These are phyloP conservation scores for Stigmatopora nigra DNA, from an alignment of 2,113 vertebrate species.

Conservation along the genomic window DNA sequence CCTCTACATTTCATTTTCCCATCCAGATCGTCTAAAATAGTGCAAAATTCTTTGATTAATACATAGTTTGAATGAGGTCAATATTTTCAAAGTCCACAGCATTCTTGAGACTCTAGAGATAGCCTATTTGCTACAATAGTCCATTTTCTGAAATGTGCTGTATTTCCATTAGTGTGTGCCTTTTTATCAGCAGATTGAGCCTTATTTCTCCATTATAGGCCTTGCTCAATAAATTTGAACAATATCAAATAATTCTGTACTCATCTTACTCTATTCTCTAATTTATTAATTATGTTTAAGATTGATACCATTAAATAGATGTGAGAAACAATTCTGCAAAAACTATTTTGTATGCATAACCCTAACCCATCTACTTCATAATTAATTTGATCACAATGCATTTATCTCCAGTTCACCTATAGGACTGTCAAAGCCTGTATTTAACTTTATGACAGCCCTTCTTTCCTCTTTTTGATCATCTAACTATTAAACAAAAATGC, in stretches of 20 bases:
- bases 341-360: no score
- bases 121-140: no score
- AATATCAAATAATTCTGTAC: background rate
- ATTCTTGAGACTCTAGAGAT: background rate
- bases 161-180: no score
- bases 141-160: no score
- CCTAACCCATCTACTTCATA: background rate
- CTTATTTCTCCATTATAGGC: background rate
- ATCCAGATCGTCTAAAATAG: background rate
- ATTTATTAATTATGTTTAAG: no score
- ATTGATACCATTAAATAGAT: no score
- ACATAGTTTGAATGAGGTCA: no score
- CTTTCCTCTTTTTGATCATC: conserved; percentile 7
- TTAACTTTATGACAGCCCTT: conserved; percentile 8
- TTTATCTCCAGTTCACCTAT: background rate
- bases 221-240: background rate
- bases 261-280: no score
- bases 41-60: background rate
- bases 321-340: no score
- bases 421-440: background rate
- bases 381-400: background rate
- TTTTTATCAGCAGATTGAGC: no score
- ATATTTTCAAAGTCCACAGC: background rate
- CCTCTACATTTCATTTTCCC: no score
- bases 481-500: conserved; percentile 10